Base-by-base conservation (phyloP, 2,797 vertebrate species). In the Chaetophractus vellerosus region DNA sequence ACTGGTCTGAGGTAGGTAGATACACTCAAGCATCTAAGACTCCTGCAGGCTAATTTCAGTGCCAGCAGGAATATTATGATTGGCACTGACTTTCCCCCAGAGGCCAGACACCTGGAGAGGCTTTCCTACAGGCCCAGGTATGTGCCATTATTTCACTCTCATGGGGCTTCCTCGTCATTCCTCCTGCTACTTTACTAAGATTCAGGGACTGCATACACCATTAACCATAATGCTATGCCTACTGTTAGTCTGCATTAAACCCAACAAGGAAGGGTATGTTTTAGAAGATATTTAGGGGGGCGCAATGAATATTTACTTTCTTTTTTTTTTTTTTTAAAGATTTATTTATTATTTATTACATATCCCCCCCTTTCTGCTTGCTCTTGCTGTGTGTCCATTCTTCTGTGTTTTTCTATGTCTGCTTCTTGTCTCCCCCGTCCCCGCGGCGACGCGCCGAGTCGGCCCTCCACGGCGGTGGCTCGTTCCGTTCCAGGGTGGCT, bases 51-150 rank as follows among this genome's bases (percentile, higher is more conserved):
- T 18, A 63, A 72, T 94, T 91, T 97, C 4, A 19, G 61, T 93
- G 88, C 92, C 95, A 95, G 82, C 80, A 93, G 64, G 81, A 61
- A 45, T 95, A 81, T 80, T 96, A 63, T 96, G 95, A 94, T 92
- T 97, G 96, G 94, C 88, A 89, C 48, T 14, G 78, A 50, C 69
- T 94, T 88, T 83, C 59, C 31, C 91, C 94, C 95, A 95, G 96
- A 95, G 95, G 96, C 95, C 89, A 97, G 79, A 96, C 95, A 97
- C 94, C 97, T 95, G 93, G 94, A 92, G 74, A 96, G 61, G 59
- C 88, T 96, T 95, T 91, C 55, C 69, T 93, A 19, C 19, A 91
- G 89, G 28, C 66, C 21, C 38, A 74, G 41, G 72, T 87, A 48
- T 31, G 41, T 14, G 31, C 26, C 61, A 57, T 23, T 69, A 16